Base-by-base conservation (phyloP, 2,797 vertebrate species). In the Australoheros facetus region DNA sequence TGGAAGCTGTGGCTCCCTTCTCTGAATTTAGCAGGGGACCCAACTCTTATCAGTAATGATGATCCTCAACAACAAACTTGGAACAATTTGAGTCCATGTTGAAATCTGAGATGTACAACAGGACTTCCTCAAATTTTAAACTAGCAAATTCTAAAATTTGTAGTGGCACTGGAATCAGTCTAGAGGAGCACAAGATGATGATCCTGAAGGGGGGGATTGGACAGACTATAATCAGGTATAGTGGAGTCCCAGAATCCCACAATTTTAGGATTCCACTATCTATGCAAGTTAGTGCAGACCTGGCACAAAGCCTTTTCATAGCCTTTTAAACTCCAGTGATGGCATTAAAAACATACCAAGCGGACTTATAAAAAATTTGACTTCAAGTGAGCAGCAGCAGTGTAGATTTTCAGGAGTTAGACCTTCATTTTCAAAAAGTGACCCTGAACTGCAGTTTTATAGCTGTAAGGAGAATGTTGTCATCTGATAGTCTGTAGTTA, bases 361-460 rank as follows among this genome's bases (percentile, higher is more conserved):
- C 60, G 10, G 1, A 12, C 42, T 5, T 16, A 10, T 7, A 17
- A 19, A 42, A 10, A 30, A 48, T 5, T 4, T 2, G 26, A 51
- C 42, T 56, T 78, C 1, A 13, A 66, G 39, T 71, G 28, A 86
- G 74, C n/a, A 7, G 56, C 45, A 7, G 56, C 45, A n/a, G 39
- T 23, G 37, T 32, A 56, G 21, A 71, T 73, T 74, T 69, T 69
- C 26, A 51, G 1, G 42, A 51, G 14, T 71, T 60, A 10, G 73
- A 45, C 17, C 26, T 73, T 58, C 12, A 75, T 78, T 66, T 79
- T 28, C 16, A 19, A 72, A 56, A 71, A 34, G 21, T 74, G 73
- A 83, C 73, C 42, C 81, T 64, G 79, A 66, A 54, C 37, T 54
- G 16, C 28, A 51, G 74, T 72, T 82, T 75, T 30, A 58, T 26